These are phyloP conservation scores for Drosophila sproati DNA, from an alignment of 1,140 invertebrate genomes.

Conservation along the genomic window DNA sequence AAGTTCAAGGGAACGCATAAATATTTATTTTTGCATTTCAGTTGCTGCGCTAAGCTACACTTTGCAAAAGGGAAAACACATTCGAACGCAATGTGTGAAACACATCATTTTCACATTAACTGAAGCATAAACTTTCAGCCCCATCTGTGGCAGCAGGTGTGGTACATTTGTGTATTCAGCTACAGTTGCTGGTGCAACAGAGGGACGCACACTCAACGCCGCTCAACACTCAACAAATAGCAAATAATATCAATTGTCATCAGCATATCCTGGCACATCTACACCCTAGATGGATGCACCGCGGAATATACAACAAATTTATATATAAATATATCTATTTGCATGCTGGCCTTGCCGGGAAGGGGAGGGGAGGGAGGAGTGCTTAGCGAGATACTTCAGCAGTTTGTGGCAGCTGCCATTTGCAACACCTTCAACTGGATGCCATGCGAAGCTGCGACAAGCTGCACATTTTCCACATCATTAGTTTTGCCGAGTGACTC, in stretches of 20 bases:
- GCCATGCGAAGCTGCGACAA: constrained; percentile 24
- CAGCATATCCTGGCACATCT: constrained; percentile 25
- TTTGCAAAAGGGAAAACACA: neutral
- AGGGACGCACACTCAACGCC: constrained; percentile 55
- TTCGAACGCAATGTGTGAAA: constrained; percentile 12
- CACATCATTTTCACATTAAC: constrained; percentile 37
- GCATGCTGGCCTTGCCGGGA: constrained; percentile 35
- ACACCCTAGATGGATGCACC: constrained; percentile 6
- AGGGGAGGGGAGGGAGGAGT: neutral
- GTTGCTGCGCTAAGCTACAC: neutral
- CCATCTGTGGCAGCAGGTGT: constrained; percentile 1
- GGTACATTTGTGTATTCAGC: neutral
- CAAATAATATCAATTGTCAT: constrained; percentile 80
- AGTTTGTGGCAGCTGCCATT: constrained; percentile 40
- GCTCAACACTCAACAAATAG: no score
- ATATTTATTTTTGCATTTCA: constrained; percentile 4
- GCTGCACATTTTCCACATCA: constrained; percentile 83
- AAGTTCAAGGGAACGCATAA: neutral
- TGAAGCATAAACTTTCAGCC: constrained; percentile 12
- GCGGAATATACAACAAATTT: constrained; percentile 16
- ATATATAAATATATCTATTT: constrained; percentile 24
- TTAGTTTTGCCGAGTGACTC: constrained; percentile 80
- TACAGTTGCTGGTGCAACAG: constrained; percentile 45
- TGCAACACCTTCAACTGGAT: constrained; percentile 51
- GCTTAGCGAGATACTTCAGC: neutral